A percentile compares a stretch with the other conserved stretches of the same genome.
Evolutionary conservation across 2,888 invertebrate genomes (phyloP).

Genomic region (Campaea margaritaria): DNA sequence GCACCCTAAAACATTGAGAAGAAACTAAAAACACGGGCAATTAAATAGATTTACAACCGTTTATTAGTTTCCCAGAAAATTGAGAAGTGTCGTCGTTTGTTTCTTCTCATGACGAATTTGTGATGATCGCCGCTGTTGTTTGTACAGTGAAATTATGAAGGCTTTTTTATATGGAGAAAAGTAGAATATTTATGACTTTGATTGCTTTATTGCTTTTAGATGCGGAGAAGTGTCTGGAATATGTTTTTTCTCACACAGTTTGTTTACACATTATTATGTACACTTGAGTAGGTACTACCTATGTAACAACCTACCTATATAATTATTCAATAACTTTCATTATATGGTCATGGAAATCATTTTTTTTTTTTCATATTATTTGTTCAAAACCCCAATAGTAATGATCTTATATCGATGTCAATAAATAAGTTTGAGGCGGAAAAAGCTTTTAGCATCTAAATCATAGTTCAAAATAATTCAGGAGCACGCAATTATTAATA

Average conservation of each 20-base stretch:
- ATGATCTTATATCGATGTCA: too few relatives aligned
- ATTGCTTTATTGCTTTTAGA: constrained; percentile 38
- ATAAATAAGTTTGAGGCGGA: too few relatives aligned
- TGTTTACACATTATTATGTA: neutral
- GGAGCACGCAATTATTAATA: too few relatives aligned
- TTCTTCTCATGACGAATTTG: constrained; percentile 55
- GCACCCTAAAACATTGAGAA: constrained; percentile 70
- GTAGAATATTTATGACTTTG: constrained; percentile 41
- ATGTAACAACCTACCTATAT: too few relatives aligned
- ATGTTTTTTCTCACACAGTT: constrained; percentile 20
- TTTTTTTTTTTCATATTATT: too few relatives aligned
- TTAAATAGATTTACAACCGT: constrained; percentile 82
- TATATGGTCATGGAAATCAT: too few relatives aligned
- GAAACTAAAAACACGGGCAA: constrained; percentile 70
- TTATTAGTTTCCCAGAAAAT: constrained; percentile 67
- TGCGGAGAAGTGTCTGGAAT: constrained; percentile 25
- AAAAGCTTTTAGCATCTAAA: too few relatives aligned
- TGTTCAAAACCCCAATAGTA: too few relatives aligned
- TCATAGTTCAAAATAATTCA: too few relatives aligned
- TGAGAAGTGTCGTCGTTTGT: constrained; percentile 52
- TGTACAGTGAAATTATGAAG: constrained; percentile 44
- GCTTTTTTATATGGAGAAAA: constrained; percentile 40
- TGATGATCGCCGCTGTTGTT: constrained; percentile 56
- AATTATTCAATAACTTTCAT: too few relatives aligned
- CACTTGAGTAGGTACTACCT: neutral